Base-by-base conservation (phyloP, 2,797 vertebrate genomes). In the Adelosebastes latens region DNA sequence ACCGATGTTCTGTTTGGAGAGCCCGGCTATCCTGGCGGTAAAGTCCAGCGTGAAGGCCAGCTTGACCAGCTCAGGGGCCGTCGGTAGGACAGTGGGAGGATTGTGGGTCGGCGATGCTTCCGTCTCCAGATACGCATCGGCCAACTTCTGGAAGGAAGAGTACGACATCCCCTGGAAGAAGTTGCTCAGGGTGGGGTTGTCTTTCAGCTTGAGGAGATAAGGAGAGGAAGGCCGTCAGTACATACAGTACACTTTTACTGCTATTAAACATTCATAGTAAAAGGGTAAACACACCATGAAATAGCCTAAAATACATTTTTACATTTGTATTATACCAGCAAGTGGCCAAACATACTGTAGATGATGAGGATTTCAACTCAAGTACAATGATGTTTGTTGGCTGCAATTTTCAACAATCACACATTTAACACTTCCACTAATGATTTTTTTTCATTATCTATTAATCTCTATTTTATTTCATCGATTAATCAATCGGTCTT, bases 31-130 rank as follows among this genome's bases (percentile, higher is more conserved):
- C 68, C 89, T 95, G 81, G 97, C 97, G 0, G 96, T 97, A 25
- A 98, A 96, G 68, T 97, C 96, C 0, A 97, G 93, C 0, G 96
- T 93, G 24, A 97, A 97, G n/a, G 96, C 97, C 81, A 97, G 94
- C 74, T 94, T 95, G 49, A 97, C 94, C 82, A 97, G 93, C n/a
- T 96, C 91, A 0, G 94, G 96, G 4, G 91, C 95, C 1, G 85
- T 52, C 0, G 90, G 74, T 0, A 80, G 79, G 4, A 91, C 72
- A 1, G 77, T 80, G 49, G 70, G 84, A 12, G 81, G 88, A 3
- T 7, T 80, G 49, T 79, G 61, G 22, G 36, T 77, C 2, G 91
- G 87, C 1, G 84, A 25, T 1, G 61, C 68, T 80, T 78, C 93
- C 6, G 83, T 83, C 75, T 83, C 89, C 8, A 96, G 83, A 1